Evolutionary conservation across 2,113 vertebrate species (phyloP).

Genomic region (Pipra filicauda): DNA sequence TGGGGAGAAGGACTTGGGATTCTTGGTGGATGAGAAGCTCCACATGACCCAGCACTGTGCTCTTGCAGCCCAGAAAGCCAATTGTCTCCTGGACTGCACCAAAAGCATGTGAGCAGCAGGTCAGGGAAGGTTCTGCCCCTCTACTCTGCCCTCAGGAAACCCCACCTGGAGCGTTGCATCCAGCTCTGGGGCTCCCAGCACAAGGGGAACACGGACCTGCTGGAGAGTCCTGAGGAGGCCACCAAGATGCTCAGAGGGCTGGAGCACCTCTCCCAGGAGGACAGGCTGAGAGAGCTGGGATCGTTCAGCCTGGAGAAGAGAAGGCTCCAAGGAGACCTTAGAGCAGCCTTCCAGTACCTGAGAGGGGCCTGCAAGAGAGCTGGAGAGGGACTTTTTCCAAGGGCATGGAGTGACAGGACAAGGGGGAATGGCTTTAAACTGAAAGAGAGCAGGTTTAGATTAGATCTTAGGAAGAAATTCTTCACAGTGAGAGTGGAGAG

Average conservation of each 20-base stretch:
- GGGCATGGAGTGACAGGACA: neutral
- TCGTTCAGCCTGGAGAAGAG: neutral
- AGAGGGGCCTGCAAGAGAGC: neutral
- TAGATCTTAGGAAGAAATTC: neutral
- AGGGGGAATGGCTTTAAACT: neutral
- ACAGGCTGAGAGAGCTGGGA: neutral
- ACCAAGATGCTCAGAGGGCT: neutral
- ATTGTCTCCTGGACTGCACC: neutral
- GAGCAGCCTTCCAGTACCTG: neutral
- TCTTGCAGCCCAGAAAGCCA: neutral
- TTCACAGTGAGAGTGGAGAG: neutral
- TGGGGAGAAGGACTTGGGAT: neutral
- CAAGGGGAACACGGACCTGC: neutral
- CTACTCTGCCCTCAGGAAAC: neutral
- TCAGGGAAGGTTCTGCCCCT: neutral
- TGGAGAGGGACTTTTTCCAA: neutral
- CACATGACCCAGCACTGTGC: neutral
- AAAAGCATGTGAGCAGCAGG: neutral
- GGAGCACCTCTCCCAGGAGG: neutral
- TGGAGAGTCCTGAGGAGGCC: neutral
- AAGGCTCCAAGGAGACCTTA: neutral
- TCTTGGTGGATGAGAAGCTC: neutral
- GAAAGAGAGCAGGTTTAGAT: neutral
- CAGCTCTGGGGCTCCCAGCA: neutral
- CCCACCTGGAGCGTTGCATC: neutral